phyloP scores from a whole-genome alignment of 92 coral and sea anemone genomes.

The Paramuricea clavata region DNA sequence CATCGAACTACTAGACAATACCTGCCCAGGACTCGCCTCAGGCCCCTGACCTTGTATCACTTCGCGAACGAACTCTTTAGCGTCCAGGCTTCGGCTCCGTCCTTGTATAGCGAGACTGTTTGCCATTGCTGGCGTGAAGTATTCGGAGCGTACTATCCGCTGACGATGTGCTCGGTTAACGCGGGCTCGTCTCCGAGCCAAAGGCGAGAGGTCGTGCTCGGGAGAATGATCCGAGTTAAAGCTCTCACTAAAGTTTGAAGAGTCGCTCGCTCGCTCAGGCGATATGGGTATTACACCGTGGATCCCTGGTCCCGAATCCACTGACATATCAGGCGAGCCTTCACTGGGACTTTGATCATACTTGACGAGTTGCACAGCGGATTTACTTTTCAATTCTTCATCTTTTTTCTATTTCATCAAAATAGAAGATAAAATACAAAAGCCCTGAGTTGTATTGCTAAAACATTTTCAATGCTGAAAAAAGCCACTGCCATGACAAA shows the following conservation, averaged over 20 bases:
- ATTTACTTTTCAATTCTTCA: constrained; percentile 65
- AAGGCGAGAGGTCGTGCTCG: constrained; percentile 48
- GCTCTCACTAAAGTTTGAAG: constrained; percentile 61
- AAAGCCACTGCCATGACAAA: background rate
- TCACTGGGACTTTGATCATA: constrained; percentile 79
- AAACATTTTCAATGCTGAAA: too few relatives aligned
- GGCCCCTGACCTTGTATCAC: constrained; percentile 10
- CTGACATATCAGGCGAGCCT: constrained; percentile 64
- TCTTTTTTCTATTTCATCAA: constrained; percentile 80
- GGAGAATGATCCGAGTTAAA: constrained; percentile 44
- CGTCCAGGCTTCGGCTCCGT: constrained; percentile 48
- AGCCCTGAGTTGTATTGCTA: too few relatives aligned
- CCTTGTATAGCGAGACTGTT: constrained; percentile 32
- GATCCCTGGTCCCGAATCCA: constrained; percentile 57
- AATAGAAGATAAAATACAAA: background rate
- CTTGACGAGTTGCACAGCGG: constrained; percentile 80
- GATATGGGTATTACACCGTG: constrained; percentile 47
- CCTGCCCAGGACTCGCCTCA: background rate
- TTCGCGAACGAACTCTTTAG: constrained; percentile 39
- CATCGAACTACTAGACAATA: constrained; percentile 23
- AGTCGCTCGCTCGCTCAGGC: constrained; percentile 70
- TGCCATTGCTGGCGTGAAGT: constrained; percentile 30
- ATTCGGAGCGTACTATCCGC: constrained; percentile 37
- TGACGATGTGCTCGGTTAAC: constrained; percentile 39
- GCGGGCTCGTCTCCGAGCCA: constrained; percentile 39